Percentiles rank a stretch among this genome's conserved stretches.
These are phyloP conservation scores for Marasmarcha lunaedactyla DNA, from an alignment of 2,888 invertebrate genomes.

Conservation along the genomic window DNA sequence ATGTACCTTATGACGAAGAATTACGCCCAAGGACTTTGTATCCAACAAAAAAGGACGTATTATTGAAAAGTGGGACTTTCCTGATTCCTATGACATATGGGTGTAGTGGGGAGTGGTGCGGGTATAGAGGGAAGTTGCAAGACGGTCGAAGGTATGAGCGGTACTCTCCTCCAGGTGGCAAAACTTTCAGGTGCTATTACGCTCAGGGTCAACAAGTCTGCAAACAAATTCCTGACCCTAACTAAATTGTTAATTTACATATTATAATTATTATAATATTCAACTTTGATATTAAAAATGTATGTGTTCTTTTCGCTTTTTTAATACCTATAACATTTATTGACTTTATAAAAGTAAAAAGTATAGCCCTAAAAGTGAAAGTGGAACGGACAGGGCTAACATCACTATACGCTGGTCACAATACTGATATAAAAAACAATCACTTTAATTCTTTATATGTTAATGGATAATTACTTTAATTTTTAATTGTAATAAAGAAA, in stretches of 20 bases:
- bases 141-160: constrained; percentile 19
- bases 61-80: constrained; percentile 34
- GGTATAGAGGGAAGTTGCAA: constrained; percentile 30
- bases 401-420: background rate
- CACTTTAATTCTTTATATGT: no score
- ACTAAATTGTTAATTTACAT: no score
- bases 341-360: no score
- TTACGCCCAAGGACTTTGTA: constrained; percentile 29
- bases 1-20: constrained; percentile 31
- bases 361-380: no score
- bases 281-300: no score
- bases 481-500: no score
- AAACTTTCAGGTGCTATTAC: constrained; percentile 42
- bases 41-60: constrained; percentile 26
- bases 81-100: constrained; percentile 28
- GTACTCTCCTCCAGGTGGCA: constrained; percentile 40
- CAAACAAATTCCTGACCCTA: constrained; percentile 3
- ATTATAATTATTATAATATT: no score
- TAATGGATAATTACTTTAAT: no score
- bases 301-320: no score
- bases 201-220: constrained; percentile 43
- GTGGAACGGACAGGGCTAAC: no score
- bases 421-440: background rate
- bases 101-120: constrained; percentile 42
- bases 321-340: no score